Percentiles rank a stretch among this genome's conserved stretches.
phyloP scores from a whole-genome alignment of 2,113 vertebrate genomes.

The Scartelaos histophorus region DNA sequence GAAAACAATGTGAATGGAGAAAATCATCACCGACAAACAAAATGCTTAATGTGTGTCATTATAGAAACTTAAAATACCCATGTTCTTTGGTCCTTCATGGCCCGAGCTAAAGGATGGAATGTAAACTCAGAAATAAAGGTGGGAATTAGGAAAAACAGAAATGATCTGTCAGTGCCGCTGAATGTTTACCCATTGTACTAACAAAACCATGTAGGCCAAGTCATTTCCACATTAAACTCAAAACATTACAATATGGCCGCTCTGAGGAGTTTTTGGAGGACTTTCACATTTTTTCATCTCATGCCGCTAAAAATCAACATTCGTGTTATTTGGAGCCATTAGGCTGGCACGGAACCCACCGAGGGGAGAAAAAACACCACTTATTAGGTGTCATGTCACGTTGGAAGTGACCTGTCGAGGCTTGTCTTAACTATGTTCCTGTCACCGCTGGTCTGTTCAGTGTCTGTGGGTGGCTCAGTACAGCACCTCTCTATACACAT shows the following conservation, averaged over 20 bases:
- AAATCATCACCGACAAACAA: constrained; percentile 55
- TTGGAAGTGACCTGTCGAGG: constrained; percentile 62
- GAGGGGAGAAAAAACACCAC: constrained; percentile 45
- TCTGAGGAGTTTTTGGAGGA: constrained; percentile 19
- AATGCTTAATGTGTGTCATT: constrained; percentile 46
- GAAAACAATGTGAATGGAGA: constrained; percentile 55
- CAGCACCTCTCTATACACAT: constrained; percentile 59
- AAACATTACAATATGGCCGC: constrained; percentile 39
- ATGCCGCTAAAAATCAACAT: constrained; percentile 19
- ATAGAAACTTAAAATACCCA: constrained; percentile 37
- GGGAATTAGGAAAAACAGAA: constrained; percentile 40
- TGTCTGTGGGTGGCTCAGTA: constrained; percentile 61
- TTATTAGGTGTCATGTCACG: constrained; percentile 62
- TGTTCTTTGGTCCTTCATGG: constrained; percentile 29
- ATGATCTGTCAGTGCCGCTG: constrained; percentile 42
- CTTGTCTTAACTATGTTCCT: constrained; percentile 62
- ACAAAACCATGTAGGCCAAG: constrained; percentile 46
- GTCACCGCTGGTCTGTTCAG: constrained; percentile 60
- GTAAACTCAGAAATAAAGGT: constrained; percentile 46
- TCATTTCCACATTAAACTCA: constrained; percentile 31
- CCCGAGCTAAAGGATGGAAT: constrained; percentile 21
- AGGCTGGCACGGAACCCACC: constrained; percentile 5
- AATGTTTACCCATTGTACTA: constrained; percentile 54
- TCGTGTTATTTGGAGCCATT: constrained; percentile 38
- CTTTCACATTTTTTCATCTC: constrained; percentile 38